Evolutionary conservation across 2,797 vertebrate species (phyloP), one percentile per base, ranked within the genome.

Genomic region (Heteromormyrus szaboi): DNA sequence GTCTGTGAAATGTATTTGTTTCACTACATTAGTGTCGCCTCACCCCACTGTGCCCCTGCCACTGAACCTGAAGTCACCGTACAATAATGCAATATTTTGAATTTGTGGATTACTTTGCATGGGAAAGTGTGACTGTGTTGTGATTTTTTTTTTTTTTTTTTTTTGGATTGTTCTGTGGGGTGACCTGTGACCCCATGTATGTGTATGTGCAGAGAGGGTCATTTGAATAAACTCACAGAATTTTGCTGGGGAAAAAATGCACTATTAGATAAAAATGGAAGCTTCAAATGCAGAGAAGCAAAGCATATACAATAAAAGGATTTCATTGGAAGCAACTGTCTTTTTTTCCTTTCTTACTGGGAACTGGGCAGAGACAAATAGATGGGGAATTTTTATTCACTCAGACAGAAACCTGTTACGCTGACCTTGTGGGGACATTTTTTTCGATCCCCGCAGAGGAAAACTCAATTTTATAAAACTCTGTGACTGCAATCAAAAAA

Each of bases 161-260:
- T 33, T 41, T 41, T 41, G 9, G 68, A 72, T 72, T 76, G 68
- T 33, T 44, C 72, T 79, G 72, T 79, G 37, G 72, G 72, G 33
- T 79, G 33, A 79, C 37, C 72, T 44, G 6, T 5, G 37, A 44
- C 72, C 37, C 72, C 48, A 22, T 83, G 86, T 87, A 59, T 65
- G 56, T 48, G 85, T 56, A 62, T 72, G 54, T 62, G 88, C 37
- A 54, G 81, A 51, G 25, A 56, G 41, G 25, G 85, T 88, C 37
- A 59, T 89, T 62, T 87, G 88, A 46, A 90, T 89, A 11, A 68
- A 89, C 90, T 76, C 88, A 89, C 76, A 59, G 33, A 87, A 0
- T 48, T 91, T 93, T 91, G 90, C 89, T 91, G 56, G 76, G 89
- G 88, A 87, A 90, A 88, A 44, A 85, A 88, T 84, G 81, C 79